phyloP scores from a whole-genome alignment of 2,797 vertebrate species.

The Pipistrellus pygmaeus region DNA sequence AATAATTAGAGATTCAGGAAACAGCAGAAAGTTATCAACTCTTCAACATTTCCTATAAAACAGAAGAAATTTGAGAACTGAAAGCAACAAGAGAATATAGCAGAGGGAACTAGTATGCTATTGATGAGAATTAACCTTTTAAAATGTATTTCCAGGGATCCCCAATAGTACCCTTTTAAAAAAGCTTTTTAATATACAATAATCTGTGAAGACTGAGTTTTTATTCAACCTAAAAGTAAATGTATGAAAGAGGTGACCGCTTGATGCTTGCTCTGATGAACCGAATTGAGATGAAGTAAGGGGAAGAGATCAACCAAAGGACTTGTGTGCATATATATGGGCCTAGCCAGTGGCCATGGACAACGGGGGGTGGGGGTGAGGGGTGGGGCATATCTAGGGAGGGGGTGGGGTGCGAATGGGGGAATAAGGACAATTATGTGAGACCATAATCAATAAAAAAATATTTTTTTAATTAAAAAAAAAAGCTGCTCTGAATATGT shows the following conservation, averaged over 20 bases:
- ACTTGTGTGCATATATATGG: no score
- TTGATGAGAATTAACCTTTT: constrained; percentile 7
- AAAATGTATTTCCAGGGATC: neutral
- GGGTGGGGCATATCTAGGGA: no score
- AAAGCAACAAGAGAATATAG: neutral
- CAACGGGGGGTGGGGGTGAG: no score
- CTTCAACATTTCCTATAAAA: neutral
- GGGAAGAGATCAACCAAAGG: no score
- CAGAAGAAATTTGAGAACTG: neutral
- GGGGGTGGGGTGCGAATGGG: no score
- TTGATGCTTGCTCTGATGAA: neutral
- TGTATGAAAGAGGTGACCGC: neutral
- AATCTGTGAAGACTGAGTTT: neutral
- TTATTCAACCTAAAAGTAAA: constrained; percentile 32
- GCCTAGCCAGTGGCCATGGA: no score
- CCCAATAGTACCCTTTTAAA: neutral
- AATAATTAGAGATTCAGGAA: neutral
- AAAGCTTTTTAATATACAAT: neutral
- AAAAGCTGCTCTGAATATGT: neutral
- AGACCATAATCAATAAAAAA: no score
- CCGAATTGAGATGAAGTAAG: neutral
- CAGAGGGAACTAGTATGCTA: neutral
- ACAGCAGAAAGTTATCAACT: neutral
- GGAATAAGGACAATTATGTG: no score
- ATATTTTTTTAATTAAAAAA: no score